These are phyloP conservation scores for Eretmochelys imbricata DNA, from an alignment of 2,113 vertebrate genomes.

Conservation along the genomic window DNA sequence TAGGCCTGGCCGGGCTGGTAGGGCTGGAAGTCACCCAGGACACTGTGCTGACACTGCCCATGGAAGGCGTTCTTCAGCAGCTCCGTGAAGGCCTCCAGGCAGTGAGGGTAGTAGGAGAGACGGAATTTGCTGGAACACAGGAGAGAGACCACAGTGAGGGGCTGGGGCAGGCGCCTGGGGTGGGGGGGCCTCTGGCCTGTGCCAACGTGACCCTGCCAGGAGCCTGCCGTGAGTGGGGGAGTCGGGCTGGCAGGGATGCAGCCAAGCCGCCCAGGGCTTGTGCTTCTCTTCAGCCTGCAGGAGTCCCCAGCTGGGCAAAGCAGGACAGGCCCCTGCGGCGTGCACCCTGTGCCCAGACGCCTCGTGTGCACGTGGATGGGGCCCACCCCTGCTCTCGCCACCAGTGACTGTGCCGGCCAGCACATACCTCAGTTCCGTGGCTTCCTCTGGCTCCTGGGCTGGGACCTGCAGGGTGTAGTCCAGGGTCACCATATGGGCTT, in stretches of 20 bases:
- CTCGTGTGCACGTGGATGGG: neutral
- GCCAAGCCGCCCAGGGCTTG: neutral
- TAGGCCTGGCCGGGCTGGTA: slow-evolving; percentile 82
- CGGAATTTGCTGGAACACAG: slow-evolving; percentile 90
- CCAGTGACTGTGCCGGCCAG: neutral
- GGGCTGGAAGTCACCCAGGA: slow-evolving; percentile 93
- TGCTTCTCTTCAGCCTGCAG: neutral
- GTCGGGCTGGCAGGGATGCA: neutral
- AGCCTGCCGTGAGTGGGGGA: rapidly evolving
- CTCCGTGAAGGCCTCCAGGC: slow-evolving; percentile 87
- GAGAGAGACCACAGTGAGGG: neutral
- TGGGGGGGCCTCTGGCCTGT: neutral
- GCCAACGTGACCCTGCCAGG: neutral
- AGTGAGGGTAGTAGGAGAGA: slow-evolving; percentile 94
- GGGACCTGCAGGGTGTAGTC: slow-evolving; percentile 95
- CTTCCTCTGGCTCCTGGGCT: slow-evolving; percentile 49
- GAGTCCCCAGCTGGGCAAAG: neutral
- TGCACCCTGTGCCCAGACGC: too few relatives aligned
- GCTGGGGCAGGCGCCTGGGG: rapidly evolving
- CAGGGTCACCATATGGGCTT: slow-evolving; percentile 96
- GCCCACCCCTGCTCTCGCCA: neutral
- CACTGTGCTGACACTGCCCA: slow-evolving; percentile 87
- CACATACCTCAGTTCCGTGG: slow-evolving; percentile 88
- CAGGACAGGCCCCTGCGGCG: neutral
- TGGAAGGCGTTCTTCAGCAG: slow-evolving; percentile 87